Conservation (phyloP, 2,113 vertebrate genomes). For the Lagopus leucura region DNA sequence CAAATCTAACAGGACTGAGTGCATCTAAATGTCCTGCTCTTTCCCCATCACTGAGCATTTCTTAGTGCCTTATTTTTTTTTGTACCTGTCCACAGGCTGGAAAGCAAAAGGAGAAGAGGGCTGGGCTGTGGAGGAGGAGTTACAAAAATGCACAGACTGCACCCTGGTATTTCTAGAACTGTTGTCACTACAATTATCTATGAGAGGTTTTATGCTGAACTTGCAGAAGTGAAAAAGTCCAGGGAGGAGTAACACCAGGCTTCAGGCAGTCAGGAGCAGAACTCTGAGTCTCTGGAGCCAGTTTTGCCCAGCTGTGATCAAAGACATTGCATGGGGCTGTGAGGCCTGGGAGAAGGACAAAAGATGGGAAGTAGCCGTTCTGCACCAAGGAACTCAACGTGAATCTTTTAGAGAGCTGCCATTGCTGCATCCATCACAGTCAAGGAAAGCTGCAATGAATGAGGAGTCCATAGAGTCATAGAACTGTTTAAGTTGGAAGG, state of each 20-base stretch:
- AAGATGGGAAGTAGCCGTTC: background rate
- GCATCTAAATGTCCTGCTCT: background rate
- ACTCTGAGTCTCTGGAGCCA: background rate
- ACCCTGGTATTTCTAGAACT: background rate
- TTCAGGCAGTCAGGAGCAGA: background rate
- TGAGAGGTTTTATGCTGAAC: conserved; percentile 13
- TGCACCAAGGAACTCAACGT: background rate
- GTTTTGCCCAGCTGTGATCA: background rate
- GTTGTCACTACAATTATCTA: conserved; percentile 22
- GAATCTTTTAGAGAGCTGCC: background rate
- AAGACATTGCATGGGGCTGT: background rate
- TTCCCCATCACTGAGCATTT: background rate
- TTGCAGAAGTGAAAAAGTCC: conserved; percentile 21
- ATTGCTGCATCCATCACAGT: background rate
- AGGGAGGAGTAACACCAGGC: background rate
- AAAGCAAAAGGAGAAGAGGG: conserved; percentile 1
- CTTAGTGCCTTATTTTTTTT: background rate
- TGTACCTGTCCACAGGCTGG: conserved; percentile 3
- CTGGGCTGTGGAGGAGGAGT: background rate
- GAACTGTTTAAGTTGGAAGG: too few relatives aligned
- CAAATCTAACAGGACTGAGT: background rate
- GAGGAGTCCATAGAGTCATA: background rate
- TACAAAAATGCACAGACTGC: background rate
- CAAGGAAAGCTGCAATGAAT: background rate
- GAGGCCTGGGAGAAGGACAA: background rate